Base-by-base conservation (phyloP, 2,113 vertebrate genomes). In the Hydrochoerus hydrochaeris region DNA sequence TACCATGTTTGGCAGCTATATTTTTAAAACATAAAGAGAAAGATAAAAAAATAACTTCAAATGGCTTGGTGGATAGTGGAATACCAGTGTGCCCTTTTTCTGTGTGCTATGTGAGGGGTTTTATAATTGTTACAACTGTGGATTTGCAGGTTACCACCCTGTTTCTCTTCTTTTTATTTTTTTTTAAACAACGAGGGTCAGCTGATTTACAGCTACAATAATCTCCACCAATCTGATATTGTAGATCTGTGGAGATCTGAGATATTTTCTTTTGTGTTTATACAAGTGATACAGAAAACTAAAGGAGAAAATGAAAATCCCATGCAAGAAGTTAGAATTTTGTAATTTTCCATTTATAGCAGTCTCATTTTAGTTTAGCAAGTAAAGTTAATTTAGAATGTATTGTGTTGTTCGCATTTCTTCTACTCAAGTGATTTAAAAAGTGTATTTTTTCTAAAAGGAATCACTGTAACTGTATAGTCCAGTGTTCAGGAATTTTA, bases 401-500 rank as follows among this genome's bases (percentile, higher is more conserved):
- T 95, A 88, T 87, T 95, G 46, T 19, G 49, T 85, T 88, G 52
- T 26, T 90, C 54, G 38, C 57, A 85, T 67, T 95, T 93, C 63
- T 92, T 89, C 46, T 58, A 13, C 38, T 71, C 38, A 85, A 85
- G 11, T 86, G 77, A 49, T 65, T 77, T 85, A 12, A 80, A 62
- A 46, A n/a, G 38, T 57, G 9, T 63, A 0, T 75, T 95, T 87
- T 38, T 77, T 94, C 54, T 90, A 49, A 17, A 63, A 44, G 44
- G 19, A 89, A 91, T 91, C 81, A 93, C 92, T 49, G 95, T 75
- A 93, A 87, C 65, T 63, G 20, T 38, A 69, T 44, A 86, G 19
- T 80, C 54, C 12, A 69, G 20, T 95, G 85, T 81, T 97, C 85
- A 77, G 30, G 71, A 97, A 75, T 97, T 81, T 95, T 96, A 96